Base-by-base conservation (phyloP, 2,888 invertebrate species). In the Cataglyphis livida region DNA sequence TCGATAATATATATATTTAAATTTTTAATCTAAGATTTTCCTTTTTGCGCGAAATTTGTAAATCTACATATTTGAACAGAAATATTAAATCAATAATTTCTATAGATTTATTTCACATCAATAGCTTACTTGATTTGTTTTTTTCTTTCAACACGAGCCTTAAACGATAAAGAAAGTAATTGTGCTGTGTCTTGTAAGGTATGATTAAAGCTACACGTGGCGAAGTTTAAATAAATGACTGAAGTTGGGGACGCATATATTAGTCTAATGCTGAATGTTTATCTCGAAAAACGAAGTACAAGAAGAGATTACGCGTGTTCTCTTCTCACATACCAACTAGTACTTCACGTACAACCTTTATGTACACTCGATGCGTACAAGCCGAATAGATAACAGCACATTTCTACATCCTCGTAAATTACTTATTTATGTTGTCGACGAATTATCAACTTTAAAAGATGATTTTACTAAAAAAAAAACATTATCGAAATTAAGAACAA, bases 371-470 rank as follows among this genome's bases (percentile, higher is more conserved):
- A 38, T 71, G 62, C 59, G 9, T 65, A 59, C 82, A 51, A 32
- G 59, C 6, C 41, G 65, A 57, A 82, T 82, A 44, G 32, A 82
- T 75, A 65, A 82, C 65, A 38, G 28, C 28, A 41, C 44, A 57
- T 66, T 82, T 75, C 64, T 48, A 62, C 59, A 21, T 68, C 21
- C 35, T 32, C 21, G 25, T 48, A 41, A 12, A n/a, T 51, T 0
- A 35, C 28, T 62, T 32, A 32, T 74, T 35, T n/a, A 48, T 44
- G 10, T 21, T 15, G 32, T 62, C 28, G 51, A 21, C 51, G 10
- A 54, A 44, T 12, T n/a, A 70, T 71, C 10, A 35, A 54, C 15
- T 10, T 54, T 68, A 18, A 57, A 48, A 71, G 38, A 25, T 38
- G 35, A 54, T 25, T 38, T 51, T 5, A 0, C 35, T 2, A 54